Base-by-base conservation (phyloP, 2,113 vertebrate genomes). In the Chascanopsetta lugubris region DNA sequence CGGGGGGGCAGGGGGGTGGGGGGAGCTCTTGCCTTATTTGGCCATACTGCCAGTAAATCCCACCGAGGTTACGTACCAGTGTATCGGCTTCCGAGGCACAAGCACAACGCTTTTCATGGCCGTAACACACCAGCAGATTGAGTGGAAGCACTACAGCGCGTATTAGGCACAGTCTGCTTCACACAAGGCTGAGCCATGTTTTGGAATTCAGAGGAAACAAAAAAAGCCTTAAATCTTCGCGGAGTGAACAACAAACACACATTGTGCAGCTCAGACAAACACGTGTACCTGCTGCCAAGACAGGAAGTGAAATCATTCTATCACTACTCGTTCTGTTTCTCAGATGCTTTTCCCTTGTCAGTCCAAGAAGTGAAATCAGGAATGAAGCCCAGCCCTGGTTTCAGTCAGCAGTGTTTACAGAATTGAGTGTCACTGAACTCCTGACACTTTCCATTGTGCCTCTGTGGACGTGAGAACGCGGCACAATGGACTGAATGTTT, bases 21-120 rank as follows among this genome's bases (percentile, higher is more conserved):
- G n/a, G 90, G 83, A 94, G 93, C 65, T 80, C 81, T 93, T 90
- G 61, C 95, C 94, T 95, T 96, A 92, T 95, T 93, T 94, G 95
- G 95, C 89, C 83, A 94, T 89, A 76, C 74, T 80, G 87, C 82
- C 88, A 93, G 92, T 91, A 87, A n/a, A 88, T 88, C 74, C 86
- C 84, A 87, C 83, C 86, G 92, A 94, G 91, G 89, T 95, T 92
- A 92, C 68, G 86, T 72, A 90, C 83, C 89, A 90, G 90, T 85
- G 62, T 80, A 69, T 85, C 90, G 61, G 85, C 83, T 90, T 87
- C 75, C 58, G 68, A 88, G 78, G 80, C 77, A 79, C 90, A 83
- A 83, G 84, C 81, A 83, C 77, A 83, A 58, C 79, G 78, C 77
- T 85, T 15, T 85, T 63, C 76, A 71, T 82, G 80, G 66, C 63